Percentiles rank a stretch among this genome's conserved stretches.
These are phyloP conservation scores for Griposia aprilina DNA, from an alignment of 2,888 invertebrate species.

Conservation along the genomic window DNA sequence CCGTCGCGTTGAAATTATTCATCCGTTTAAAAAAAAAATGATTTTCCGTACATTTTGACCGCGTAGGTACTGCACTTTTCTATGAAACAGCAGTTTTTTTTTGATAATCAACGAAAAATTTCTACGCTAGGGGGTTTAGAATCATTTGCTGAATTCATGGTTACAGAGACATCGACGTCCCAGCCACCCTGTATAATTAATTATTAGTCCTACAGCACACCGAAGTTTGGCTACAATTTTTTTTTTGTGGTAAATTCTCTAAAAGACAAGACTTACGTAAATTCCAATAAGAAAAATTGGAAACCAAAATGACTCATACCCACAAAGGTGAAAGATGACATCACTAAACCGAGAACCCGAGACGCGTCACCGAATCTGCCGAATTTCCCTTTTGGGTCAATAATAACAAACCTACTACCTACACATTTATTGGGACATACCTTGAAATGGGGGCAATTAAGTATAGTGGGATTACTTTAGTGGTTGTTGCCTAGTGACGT, in stretches of 20 bases:
- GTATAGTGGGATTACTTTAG: slow-evolving; percentile 82
- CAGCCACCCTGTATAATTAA: background rate
- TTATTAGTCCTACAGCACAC: background rate
- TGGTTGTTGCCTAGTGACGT: slow-evolving; percentile 89
- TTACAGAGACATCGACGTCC: no score
- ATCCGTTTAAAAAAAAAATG: background rate
- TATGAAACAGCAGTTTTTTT: no score
- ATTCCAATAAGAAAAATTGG: background rate
- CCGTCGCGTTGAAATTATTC: no score
- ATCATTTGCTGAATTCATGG: no score
- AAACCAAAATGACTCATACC: slow-evolving; percentile 26
- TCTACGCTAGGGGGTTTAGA: no score
- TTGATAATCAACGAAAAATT: no score
- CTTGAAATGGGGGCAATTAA: slow-evolving; percentile 84
- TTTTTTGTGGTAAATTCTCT: background rate
- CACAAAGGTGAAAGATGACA: slow-evolving; percentile 26
- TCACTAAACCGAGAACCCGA: slow-evolving; percentile 24
- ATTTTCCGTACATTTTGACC: no score
- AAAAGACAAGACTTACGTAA: background rate
- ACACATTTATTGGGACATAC: slow-evolving; percentile 65
- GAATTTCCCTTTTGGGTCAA: slow-evolving; percentile 50
- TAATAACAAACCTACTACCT: slow-evolving; percentile 46
- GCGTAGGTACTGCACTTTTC: no score
- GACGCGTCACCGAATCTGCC: slow-evolving; percentile 24
- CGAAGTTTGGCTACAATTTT: background rate